phyloP scores from a whole-genome alignment of 2,888 invertebrate genomes.

The Caenorhabditis sp. region DNA sequence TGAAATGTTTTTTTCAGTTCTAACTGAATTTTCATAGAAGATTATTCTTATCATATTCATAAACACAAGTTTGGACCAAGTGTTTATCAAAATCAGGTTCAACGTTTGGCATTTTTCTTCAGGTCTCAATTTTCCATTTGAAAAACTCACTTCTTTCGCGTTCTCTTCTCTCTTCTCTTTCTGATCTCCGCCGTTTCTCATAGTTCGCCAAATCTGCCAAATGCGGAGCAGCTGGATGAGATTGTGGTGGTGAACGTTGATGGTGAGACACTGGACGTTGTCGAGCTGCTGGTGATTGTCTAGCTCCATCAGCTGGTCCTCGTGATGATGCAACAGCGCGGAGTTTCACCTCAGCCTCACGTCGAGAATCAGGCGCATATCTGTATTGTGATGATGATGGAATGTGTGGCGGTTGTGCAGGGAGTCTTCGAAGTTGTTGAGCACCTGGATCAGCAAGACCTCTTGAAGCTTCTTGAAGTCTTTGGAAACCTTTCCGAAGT shows the following conservation, averaged over 20 bases:
- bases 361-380: slow-evolving; percentile 29
- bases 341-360: slow-evolving; percentile 55
- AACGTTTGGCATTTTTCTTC: too few relatives aligned
- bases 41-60: too few relatives aligned
- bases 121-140: neutral
- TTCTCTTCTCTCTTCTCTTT: slow-evolving; percentile 47
- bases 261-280: slow-evolving; percentile 58
- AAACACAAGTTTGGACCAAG: too few relatives aligned
- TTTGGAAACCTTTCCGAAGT: slow-evolving; percentile 93
- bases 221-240: slow-evolving; percentile 69
- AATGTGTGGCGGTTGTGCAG: slow-evolving; percentile 40
- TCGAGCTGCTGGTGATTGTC: slow-evolving; percentile 42
- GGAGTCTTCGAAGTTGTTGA: slow-evolving; percentile 59
- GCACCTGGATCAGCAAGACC: slow-evolving; percentile 59
- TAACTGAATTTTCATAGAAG: too few relatives aligned
- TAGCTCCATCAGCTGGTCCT: slow-evolving; percentile 35
- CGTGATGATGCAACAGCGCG: slow-evolving; percentile 49
- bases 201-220: slow-evolving; percentile 66
- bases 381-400: slow-evolving; percentile 35
- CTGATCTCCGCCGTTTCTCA: slow-evolving; percentile 45
- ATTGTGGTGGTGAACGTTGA: slow-evolving; percentile 58
- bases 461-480: slow-evolving; percentile 81
- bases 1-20: too few relatives aligned
- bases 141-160: slow-evolving; percentile 17
- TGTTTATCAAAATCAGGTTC: too few relatives aligned